phyloP scores from a whole-genome alignment of 2,797 vertebrate species.

The Rhyacichthys aspro region DNA sequence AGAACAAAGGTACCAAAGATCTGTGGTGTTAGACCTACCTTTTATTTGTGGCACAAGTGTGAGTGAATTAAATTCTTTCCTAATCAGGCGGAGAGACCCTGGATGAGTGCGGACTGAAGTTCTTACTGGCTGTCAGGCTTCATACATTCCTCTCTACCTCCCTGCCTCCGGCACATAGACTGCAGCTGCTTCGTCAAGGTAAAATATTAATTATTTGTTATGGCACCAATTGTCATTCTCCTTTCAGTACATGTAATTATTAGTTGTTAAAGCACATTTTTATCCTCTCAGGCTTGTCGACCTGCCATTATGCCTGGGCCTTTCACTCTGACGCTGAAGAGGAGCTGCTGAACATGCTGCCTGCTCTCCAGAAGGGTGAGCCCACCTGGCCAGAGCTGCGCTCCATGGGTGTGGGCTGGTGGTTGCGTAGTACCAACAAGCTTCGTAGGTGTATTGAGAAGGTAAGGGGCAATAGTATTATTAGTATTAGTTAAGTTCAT shows the following conservation, averaged over 20 bases:
- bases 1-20: slow-evolving; percentile 76
- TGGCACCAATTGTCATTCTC: too few species aligned
- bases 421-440: slow-evolving; percentile 91
- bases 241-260: background rate
- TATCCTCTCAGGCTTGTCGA: slow-evolving; percentile 86
- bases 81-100: slow-evolving; percentile 92
- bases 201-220: too few species aligned
- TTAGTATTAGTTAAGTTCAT: background rate
- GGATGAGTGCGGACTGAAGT: slow-evolving; percentile 97
- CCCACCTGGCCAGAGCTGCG: slow-evolving; percentile 92
- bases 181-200: slow-evolving; percentile 93
- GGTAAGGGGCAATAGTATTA: slow-evolving; percentile 74
- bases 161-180: slow-evolving; percentile 89
- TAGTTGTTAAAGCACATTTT: background rate
- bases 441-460: slow-evolving; percentile 95
- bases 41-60: too few species aligned
- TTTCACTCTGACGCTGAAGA: slow-evolving; percentile 98
- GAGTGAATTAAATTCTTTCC: slow-evolving; percentile 16
- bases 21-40: too few species aligned
- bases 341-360: slow-evolving; percentile 93
- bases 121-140: slow-evolving; percentile 92
- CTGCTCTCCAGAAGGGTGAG: slow-evolving; percentile 90
- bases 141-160: slow-evolving; percentile 96
- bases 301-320: slow-evolving; percentile 96
- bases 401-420: slow-evolving; percentile 97